These are phyloP conservation scores for Archocentrus centrarchus DNA, from an alignment of 2,113 vertebrate genomes.

Conservation along the genomic window DNA sequence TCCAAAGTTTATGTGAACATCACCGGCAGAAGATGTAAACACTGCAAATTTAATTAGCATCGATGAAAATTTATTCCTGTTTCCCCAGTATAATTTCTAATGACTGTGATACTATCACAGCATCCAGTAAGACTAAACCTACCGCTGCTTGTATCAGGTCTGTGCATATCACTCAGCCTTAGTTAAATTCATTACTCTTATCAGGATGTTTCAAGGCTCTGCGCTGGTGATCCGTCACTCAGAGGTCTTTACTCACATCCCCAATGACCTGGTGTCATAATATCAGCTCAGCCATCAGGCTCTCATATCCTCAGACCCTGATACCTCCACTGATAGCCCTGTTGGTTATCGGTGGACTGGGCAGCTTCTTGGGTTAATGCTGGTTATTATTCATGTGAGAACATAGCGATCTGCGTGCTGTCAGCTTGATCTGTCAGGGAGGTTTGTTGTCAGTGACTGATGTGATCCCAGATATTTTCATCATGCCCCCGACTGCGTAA, in stretches of 20 bases:
- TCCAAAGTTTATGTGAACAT: constrained; percentile 8
- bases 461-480: background rate
- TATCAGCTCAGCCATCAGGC: constrained; percentile 58
- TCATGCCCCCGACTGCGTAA: background rate
- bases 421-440: constrained; percentile 19
- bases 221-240: constrained; percentile 43
- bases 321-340: constrained; percentile 33
- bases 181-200: constrained; percentile 69
- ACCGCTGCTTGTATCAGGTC: constrained; percentile 16
- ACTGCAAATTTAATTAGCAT: constrained; percentile 41
- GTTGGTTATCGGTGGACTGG: constrained; percentile 24
- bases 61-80: constrained; percentile 1
- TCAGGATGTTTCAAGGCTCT: constrained; percentile 46
- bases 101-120: constrained; percentile 28
- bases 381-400: constrained; percentile 79
- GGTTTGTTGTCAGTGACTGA: background rate
- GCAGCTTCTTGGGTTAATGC: constrained; percentile 69
- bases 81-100: constrained; percentile 25
- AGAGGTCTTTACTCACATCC: constrained; percentile 49
- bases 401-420: constrained; percentile 74
- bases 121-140: constrained; percentile 52
- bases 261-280: constrained; percentile 39
- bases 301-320: constrained; percentile 64
- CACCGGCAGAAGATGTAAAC: constrained; percentile 29
- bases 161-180: constrained; percentile 31